phyloP scores from a whole-genome alignment of 2,797 vertebrate genomes.

The Ciconia nigra region DNA sequence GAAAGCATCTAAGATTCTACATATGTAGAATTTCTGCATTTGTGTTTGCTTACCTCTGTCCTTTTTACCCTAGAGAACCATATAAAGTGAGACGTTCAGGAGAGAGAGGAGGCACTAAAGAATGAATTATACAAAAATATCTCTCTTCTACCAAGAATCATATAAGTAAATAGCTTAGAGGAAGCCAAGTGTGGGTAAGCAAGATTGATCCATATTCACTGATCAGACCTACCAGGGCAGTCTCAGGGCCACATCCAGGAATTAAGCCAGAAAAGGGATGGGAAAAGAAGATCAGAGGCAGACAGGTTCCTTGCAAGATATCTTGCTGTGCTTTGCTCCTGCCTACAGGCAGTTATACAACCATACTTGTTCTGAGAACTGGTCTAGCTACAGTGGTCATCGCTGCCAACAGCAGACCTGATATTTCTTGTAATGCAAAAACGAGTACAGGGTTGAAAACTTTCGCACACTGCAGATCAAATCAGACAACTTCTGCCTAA shows the following conservation, averaged over 20 bases:
- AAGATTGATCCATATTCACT: background rate
- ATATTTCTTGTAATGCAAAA: background rate
- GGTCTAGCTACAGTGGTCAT: background rate
- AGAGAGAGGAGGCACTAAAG: background rate
- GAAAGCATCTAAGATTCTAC: background rate
- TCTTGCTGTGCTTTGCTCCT: background rate
- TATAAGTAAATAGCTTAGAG: background rate
- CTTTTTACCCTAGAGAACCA: background rate
- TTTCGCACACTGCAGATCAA: background rate
- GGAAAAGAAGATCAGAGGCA: background rate
- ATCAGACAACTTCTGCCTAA: background rate
- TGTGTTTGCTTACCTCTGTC: background rate
- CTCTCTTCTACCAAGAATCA: background rate
- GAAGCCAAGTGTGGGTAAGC: background rate
- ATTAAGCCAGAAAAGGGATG: background rate
- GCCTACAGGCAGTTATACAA: accelerated
- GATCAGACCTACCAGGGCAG: background rate
- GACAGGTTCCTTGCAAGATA: background rate
- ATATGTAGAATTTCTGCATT: background rate
- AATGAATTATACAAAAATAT: background rate
- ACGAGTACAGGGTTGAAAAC: accelerated
- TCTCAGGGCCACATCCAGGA: background rate
- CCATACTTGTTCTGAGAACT: background rate
- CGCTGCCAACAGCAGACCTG: background rate
- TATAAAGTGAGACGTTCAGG: background rate